Percentiles rank a stretch among this genome's conserved stretches.
Evolutionary conservation across 1,140 invertebrate genomes (phyloP).

Genomic region (Drosophila nasuta): DNA sequence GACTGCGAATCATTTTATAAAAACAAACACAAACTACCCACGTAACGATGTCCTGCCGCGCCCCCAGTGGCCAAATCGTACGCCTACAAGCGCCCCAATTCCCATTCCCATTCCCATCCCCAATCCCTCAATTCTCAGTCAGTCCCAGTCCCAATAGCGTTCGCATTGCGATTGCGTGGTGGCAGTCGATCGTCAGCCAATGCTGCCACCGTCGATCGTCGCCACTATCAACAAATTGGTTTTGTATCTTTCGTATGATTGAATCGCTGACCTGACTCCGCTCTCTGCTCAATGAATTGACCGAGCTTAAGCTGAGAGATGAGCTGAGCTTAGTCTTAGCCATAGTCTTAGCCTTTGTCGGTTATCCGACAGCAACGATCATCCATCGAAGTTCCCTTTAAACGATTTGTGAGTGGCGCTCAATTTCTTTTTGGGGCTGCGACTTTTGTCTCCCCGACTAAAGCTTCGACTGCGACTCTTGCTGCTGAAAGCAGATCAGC

Average conservation of each 20-base stretch:
- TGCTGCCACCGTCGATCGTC: slow-evolving; percentile 24
- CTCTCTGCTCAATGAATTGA: slow-evolving; percentile 60
- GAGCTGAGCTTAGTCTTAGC: slow-evolving; percentile 26
- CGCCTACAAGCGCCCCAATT: slow-evolving; percentile 61
- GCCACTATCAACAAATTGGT: slow-evolving; percentile 77
- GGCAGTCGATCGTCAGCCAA: slow-evolving; percentile 67
- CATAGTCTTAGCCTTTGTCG: slow-evolving; percentile 55
- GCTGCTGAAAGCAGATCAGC: slow-evolving; percentile 71
- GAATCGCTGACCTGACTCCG: slow-evolving; percentile 56
- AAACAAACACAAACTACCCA: slow-evolving; percentile 73
- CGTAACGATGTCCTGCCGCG: slow-evolving; percentile 63
- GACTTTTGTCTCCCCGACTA: slow-evolving; percentile 4
- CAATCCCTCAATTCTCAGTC: slow-evolving; percentile 36
- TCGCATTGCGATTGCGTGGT: slow-evolving; percentile 25
- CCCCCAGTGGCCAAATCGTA: slow-evolving; percentile 20
- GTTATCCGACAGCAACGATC: slow-evolving; percentile 73
- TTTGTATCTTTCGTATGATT: slow-evolving; percentile 78
- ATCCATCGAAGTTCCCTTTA: slow-evolving; percentile 72
- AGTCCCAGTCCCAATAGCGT: too few relatives aligned
- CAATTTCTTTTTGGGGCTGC: slow-evolving; percentile 35
- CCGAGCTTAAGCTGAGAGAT: background rate
- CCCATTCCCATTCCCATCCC: slow-evolving; percentile 50
- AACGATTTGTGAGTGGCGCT: slow-evolving; percentile 74
- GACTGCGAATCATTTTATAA: slow-evolving; percentile 67
- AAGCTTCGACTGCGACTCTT: slow-evolving; percentile 33